Evolutionary conservation across 2,888 invertebrate species (phyloP).

Genomic region (Drosophila prostipennis): DNA sequence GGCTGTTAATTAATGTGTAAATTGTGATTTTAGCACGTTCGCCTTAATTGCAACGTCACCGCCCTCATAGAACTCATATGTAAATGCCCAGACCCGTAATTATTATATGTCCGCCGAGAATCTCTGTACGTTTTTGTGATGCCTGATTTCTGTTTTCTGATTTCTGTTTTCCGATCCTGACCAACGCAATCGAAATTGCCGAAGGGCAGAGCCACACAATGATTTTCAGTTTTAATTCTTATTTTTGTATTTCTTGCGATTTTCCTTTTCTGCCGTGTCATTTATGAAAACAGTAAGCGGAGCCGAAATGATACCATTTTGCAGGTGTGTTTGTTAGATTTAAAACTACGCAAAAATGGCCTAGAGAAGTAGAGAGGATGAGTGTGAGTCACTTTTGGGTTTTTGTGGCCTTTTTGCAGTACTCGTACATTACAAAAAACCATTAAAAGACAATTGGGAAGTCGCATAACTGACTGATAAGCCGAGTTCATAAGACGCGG

Average conservation of each 20-base stretch:
- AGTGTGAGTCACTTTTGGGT: slow-evolving; percentile 3
- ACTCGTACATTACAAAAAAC: neutral
- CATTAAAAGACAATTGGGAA: slow-evolving; percentile 11
- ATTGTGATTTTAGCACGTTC: slow-evolving; percentile 6
- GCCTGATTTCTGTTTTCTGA: neutral
- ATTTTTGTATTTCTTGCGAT: neutral
- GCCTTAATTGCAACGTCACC: slow-evolving; percentile 15
- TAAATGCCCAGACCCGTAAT: neutral
- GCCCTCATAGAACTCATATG: neutral
- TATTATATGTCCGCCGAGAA: neutral
- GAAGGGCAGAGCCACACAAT: slow-evolving; percentile 31
- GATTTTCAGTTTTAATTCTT: slow-evolving; percentile 3
- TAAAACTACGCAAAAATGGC: neutral
- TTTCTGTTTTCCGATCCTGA: slow-evolving; percentile 38
- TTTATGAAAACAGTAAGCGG: slow-evolving; percentile 13
- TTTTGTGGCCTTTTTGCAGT: neutral
- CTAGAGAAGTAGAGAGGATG: too few relatives aligned
- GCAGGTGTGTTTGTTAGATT: slow-evolving; percentile 7
- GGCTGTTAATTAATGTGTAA: slow-evolving; percentile 12
- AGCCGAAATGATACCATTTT: slow-evolving; percentile 19
- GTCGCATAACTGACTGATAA: slow-evolving; percentile 25
- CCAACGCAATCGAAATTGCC: slow-evolving; percentile 58
- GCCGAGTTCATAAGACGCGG: slow-evolving; percentile 15
- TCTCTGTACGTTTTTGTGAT: neutral
- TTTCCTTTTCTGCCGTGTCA: slow-evolving; percentile 28